Evolutionary conservation across 2,888 invertebrate genomes (phyloP).

Genomic region (Papilio gigon): DNA sequence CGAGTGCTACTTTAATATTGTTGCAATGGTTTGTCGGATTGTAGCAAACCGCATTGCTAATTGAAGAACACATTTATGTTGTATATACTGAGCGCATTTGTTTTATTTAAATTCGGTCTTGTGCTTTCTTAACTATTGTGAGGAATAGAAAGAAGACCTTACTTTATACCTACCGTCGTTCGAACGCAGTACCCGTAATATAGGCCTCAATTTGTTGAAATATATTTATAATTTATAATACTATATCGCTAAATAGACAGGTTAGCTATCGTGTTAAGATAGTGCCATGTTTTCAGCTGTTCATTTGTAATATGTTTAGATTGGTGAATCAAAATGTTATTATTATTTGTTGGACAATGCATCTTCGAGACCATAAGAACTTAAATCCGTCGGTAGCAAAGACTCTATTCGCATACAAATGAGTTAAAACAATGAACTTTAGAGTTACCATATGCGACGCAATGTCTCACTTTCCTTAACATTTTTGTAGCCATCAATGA

Average conservation of each 20-base stretch:
- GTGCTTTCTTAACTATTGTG: no score
- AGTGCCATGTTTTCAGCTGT: not conserved
- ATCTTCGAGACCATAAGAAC: conserved; percentile 16
- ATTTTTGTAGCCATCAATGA: not conserved
- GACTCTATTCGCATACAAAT: conserved; percentile 49
- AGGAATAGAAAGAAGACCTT: no score
- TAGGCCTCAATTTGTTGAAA: not conserved
- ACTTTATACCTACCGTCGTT: no score
- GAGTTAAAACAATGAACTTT: conserved; percentile 50
- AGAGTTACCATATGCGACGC: conserved; percentile 46
- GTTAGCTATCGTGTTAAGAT: not conserved
- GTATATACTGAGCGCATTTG: no score
- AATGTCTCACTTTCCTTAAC: conserved; percentile 45
- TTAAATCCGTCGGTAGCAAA: conserved; percentile 35
- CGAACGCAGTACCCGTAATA: not conserved
- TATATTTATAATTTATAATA: not conserved
- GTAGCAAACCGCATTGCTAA: not conserved
- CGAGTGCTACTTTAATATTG: conserved; percentile 2
- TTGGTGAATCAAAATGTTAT: not conserved
- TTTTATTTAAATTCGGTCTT: no score
- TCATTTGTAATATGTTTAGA: not conserved
- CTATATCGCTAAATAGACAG: not conserved
- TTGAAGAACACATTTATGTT: no score
- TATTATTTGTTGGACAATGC: conserved; percentile 14
- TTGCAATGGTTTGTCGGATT: not conserved